Percentiles rank a stretch among this genome's conserved stretches.
Conservation (phyloP, 2,888 invertebrate species). For the Drosophila mayaguana region DNA sequence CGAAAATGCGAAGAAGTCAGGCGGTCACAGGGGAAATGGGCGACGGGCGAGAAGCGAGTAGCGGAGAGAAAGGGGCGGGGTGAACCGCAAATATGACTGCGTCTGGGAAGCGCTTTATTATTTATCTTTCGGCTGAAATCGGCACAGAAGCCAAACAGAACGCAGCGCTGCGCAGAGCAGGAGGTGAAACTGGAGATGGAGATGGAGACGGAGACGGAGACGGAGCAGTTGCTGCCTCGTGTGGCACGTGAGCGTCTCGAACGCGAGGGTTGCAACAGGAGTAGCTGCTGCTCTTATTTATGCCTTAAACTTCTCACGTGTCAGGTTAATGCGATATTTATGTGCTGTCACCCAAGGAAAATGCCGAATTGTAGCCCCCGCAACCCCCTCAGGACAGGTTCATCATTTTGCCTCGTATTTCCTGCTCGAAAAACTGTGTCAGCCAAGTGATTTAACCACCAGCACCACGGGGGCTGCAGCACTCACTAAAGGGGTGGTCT, state of each 20-base stretch:
- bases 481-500: conserved; percentile 49
- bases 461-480: conserved; percentile 27
- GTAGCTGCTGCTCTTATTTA: conserved; percentile 62
- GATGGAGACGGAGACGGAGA: background rate
- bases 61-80: background rate
- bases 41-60: background rate
- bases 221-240: conserved; percentile 40
- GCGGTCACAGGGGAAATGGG: conserved; percentile 16
- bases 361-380: conserved; percentile 38
- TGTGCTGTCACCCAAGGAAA: conserved; percentile 45
- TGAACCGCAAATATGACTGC: conserved; percentile 76
- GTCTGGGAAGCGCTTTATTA: conserved; percentile 74
- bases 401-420: conserved; percentile 53
- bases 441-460: conserved; percentile 62
- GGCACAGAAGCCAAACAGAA: conserved; percentile 71
- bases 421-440: conserved; percentile 57
- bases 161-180: background rate
- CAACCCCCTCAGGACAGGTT: conserved; percentile 52
- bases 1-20: conserved; percentile 76
- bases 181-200: background rate
- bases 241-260: conserved; percentile 68
- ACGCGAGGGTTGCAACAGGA: conserved; percentile 64
- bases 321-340: conserved; percentile 75
- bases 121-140: conserved; percentile 78
- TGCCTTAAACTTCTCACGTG: conserved; percentile 64